These are phyloP conservation scores for Acanthosoma haemorrhoidale DNA, from an alignment of 2,888 invertebrate genomes.

Conservation along the genomic window DNA sequence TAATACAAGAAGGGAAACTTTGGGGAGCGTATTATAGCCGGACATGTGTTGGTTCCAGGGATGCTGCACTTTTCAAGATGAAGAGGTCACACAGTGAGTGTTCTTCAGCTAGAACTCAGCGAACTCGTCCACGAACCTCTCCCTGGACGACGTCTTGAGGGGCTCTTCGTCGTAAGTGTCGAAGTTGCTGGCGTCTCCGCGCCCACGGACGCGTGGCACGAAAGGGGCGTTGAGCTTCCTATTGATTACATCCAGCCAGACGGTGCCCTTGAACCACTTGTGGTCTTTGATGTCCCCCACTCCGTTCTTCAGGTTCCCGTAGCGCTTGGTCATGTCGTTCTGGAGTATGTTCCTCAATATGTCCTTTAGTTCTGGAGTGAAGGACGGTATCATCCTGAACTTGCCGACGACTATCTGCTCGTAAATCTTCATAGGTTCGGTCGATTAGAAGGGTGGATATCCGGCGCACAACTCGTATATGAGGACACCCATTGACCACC, in stretches of 20 bases:
- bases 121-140: not conserved
- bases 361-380: slow-evolving; percentile 75
- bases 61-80: too few species aligned
- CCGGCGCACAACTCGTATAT: slow-evolving; percentile 88
- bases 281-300: slow-evolving; percentile 82
- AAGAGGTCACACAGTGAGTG: too few species aligned
- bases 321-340: slow-evolving; percentile 71
- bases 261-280: slow-evolving; percentile 74
- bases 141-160: not conserved
- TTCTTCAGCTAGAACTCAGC: not conserved
- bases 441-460: slow-evolving; percentile 86
- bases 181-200: slow-evolving; percentile 24
- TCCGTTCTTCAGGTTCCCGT: slow-evolving; percentile 82
- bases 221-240: slow-evolving; percentile 61
- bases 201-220: slow-evolving; percentile 48
- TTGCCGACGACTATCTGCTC: slow-evolving; percentile 88
- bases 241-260: slow-evolving; percentile 76
- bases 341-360: slow-evolving; percentile 75
- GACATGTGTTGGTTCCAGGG: too few species aligned
- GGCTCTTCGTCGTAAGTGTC: not conserved
- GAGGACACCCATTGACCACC: slow-evolving; percentile 91
- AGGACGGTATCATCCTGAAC: slow-evolving; percentile 77
- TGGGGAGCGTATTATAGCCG: too few species aligned
- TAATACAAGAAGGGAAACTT: too few species aligned
- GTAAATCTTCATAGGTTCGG: slow-evolving; percentile 88